Conservation (phyloP, 2,888 invertebrate species). For the Cactoblastis cactorum region DNA sequence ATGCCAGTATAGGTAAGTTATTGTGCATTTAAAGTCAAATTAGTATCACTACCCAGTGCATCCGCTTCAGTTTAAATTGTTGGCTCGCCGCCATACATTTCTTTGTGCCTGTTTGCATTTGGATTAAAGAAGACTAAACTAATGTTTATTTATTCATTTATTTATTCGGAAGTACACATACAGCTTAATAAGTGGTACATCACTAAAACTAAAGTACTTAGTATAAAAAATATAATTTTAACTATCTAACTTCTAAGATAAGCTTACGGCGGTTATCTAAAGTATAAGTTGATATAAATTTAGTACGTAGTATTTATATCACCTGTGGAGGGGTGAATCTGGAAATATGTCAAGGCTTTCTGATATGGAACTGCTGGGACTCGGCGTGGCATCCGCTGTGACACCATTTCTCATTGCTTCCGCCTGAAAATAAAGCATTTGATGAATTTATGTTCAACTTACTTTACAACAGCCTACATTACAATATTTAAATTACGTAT, state of each 20-base stretch:
- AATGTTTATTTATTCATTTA: too few relatives aligned
- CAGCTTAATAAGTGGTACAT: too few relatives aligned
- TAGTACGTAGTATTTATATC: constrained; percentile 26
- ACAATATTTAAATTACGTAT: too few relatives aligned
- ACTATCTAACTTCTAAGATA: constrained; percentile 32
- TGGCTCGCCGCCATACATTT: constrained; percentile 58
- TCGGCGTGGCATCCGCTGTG: constrained; percentile 87
- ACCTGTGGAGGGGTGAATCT: constrained; percentile 92
- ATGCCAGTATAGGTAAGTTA: constrained; percentile 57
- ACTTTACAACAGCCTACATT: neutral
- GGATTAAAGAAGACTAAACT: constrained; percentile 34
- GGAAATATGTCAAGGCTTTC: constrained; percentile 95
- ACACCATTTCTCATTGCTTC: constrained; percentile 80
- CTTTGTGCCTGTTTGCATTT: constrained; percentile 43
- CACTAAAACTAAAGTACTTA: too few relatives aligned
- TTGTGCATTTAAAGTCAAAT: constrained; percentile 66
- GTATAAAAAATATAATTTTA: too few relatives aligned
- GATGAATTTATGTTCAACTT: neutral
- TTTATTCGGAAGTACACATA: too few relatives aligned
- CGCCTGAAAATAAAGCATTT: constrained; percentile 43
- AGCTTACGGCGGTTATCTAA: constrained; percentile 31
- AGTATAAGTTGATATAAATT: constrained; percentile 17
- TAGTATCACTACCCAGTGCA: constrained; percentile 54
- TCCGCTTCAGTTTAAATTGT: constrained; percentile 53
- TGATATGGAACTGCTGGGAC: constrained; percentile 93